These are phyloP conservation scores for Chlorops oryzae DNA, from an alignment of 1,140 invertebrate genomes.

Conservation along the genomic window DNA sequence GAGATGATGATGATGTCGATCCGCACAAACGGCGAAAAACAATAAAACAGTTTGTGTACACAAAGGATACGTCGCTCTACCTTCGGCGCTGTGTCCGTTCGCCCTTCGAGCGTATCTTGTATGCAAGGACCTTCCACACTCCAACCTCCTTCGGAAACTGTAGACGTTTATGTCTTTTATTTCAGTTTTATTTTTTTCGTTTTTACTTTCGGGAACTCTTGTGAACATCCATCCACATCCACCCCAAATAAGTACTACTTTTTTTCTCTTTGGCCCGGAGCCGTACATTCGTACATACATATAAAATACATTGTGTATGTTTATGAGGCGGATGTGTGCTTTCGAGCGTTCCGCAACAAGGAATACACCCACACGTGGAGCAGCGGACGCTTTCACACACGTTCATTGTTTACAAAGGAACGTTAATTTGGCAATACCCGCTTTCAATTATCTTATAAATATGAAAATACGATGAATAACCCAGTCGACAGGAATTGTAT, in stretches of 20 bases:
- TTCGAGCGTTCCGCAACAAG: slow-evolving; percentile 24
- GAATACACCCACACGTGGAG: background rate
- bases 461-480: slow-evolving; percentile 36
- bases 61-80: slow-evolving; percentile 38
- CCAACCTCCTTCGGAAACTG: too few relatives aligned
- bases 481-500: too few relatives aligned
- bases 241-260: too few relatives aligned
- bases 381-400: background rate
- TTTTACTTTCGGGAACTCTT: too few relatives aligned
- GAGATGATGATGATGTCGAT: background rate
- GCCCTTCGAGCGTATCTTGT: slow-evolving; percentile 24
- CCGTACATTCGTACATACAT: too few relatives aligned
- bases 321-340: slow-evolving; percentile 5
- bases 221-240: slow-evolving; percentile 1
- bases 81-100: slow-evolving; percentile 28
- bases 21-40: slow-evolving; percentile 23
- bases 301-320: too few relatives aligned
- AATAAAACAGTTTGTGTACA: slow-evolving; percentile 46
- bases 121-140: slow-evolving; percentile 13
- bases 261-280: too few relatives aligned
- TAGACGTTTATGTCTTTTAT: too few relatives aligned
- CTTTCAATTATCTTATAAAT: slow-evolving; percentile 49
- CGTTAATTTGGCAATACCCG: slow-evolving; percentile 48
- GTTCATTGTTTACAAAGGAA: slow-evolving; percentile 39
- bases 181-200: too few relatives aligned